Conservation (phyloP, 1,140 invertebrate genomes). For the Cydia splendana region DNA sequence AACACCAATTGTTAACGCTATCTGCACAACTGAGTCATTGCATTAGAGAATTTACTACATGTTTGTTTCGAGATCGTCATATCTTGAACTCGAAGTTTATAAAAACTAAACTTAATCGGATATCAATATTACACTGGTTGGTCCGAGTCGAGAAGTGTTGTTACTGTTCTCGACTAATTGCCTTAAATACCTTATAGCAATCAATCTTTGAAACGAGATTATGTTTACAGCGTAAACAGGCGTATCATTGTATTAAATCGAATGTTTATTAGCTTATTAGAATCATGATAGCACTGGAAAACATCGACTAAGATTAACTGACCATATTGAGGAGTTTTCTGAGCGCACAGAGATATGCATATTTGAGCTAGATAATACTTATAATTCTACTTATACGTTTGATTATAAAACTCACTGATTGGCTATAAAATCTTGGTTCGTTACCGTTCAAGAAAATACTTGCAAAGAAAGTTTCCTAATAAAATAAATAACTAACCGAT, state of each 20-base stretch:
- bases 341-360: no score
- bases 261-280: slow-evolving; percentile 15
- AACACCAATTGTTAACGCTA: slow-evolving; percentile 27
- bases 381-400: no score
- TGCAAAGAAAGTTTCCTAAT: background rate
- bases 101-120: background rate
- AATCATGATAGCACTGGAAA: background rate
- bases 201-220: slow-evolving; percentile 23
- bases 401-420: no score
- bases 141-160: slow-evolving; percentile 6
- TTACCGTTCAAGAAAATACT: background rate
- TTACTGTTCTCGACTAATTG: slow-evolving; percentile 41
- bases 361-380: no score
- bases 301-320: background rate
- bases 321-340: background rate
- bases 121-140: background rate
- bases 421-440: background rate
- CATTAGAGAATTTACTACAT: background rate
- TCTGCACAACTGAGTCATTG: slow-evolving; percentile 41
- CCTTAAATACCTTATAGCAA: slow-evolving; percentile 34
- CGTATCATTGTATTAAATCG: slow-evolving; percentile 20
- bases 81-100: background rate
- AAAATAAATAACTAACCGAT: background rate
- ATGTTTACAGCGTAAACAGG: slow-evolving; percentile 13
- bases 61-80: background rate